Base-by-base conservation (phyloP, 92 coral and sea anemone genomes). In the Epizoanthus illoricatus region DNA sequence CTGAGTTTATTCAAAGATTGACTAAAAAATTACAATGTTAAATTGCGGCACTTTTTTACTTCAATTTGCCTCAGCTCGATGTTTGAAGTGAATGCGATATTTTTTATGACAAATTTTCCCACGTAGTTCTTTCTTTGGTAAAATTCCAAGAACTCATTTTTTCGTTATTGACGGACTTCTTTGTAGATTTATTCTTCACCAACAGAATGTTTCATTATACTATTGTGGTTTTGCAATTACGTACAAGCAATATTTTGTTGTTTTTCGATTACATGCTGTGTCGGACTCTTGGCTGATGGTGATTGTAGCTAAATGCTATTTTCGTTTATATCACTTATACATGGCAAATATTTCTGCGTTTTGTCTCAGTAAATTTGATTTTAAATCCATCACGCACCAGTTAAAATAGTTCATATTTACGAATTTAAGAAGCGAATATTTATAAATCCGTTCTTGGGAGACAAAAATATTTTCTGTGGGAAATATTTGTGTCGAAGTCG, bases 171-270 rank as follows among this genome's bases (percentile, higher is more conserved):
- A 16, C 17, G 0, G 73, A n/a, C 7, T 18, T 65, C 56, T 28
- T 24, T 65, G 16, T 40, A 24, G 18, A 65, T 65, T 65, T 23
- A 39, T 68, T 68, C 49, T 68, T 16, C 73, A 68, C 73, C 73
- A 39, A 68, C 73, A 39, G 19, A 11, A n/a, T 68, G 73, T 36
- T 39, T 40, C 73, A 68, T 4, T 39, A n/a, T n/a, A 16, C 49
- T 68, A 68, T 68, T 68, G 73, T 68, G 11, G 73, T 39, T 11
- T 68, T 68, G 3, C 52, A 28, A 39, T 39, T 39, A 68, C 23
- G 73, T 8, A 12, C 19, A 68, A 39, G 73, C 21, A n/a, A 28
- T 68, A 39, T 68, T 68, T 24, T 68, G 49, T 16, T 7, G 12
- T 21, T 68, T 68, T 68, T 68, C n/a, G 18, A 39, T 68, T 28